Evolutionary conservation across 2,888 invertebrate species (phyloP), one percentile per base, ranked within the genome.

Genomic region (Pedicia rivosa): DNA sequence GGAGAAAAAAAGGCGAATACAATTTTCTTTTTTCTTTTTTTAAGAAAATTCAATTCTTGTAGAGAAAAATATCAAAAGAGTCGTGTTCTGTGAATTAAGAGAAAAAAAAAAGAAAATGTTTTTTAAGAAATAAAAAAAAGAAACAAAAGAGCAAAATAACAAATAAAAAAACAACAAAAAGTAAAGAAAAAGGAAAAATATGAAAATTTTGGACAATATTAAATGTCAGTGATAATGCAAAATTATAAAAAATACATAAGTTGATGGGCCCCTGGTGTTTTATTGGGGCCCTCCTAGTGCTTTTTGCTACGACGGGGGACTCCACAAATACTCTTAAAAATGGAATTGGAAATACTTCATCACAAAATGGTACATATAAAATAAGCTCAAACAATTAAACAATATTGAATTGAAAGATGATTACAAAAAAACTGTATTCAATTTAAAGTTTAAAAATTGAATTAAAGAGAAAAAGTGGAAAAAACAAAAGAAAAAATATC

Each of bases 241-340:
- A 45, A 44, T 39, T 43, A 42, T 41, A 47, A 39, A 44, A 48
- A 48, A 48, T 46, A 49, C 47, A 49, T 51, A 52, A 60, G 60
- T 56, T 60, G 60, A 60, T 60, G 60, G 58, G 58, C 55, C 54
- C 55, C 50, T 56, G 60, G 57, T 54, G 51, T 51, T 47, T 57
- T 53, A 56, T 61, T 55, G 58, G 59, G 50, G 58, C 56, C 57
- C 61, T 60, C 54, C 55, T 60, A 47, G 53, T 61, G 58, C 56
- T 60, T 43, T 53, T 54, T 49, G 56, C 57, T 51, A 58, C 56
- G 49, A 54, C 54, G 56, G 59, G 59, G 56, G 57, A 59, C 53
- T 57, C 59, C 55, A 57, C 55, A 45, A 57, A 56, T 39, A 39
- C 40, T 28, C 17, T 24, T 25, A 34, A 34, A 19, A 34, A 24